Conservation (phyloP, 2,113 vertebrate genomes). For the Lynx canadensis region DNA sequence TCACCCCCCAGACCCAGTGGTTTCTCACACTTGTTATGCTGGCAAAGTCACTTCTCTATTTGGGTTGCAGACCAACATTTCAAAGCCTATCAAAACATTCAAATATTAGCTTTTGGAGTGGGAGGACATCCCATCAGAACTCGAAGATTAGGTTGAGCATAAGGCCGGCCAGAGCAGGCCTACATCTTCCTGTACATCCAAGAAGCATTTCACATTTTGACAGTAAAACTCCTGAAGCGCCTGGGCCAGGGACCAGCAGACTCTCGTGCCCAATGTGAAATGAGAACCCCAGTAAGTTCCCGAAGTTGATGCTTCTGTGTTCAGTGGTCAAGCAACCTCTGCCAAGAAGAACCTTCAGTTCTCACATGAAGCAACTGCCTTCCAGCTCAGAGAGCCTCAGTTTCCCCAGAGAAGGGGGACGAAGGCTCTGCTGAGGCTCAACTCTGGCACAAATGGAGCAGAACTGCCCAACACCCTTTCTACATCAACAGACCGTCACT, state of each 20-base stretch:
- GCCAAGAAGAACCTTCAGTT: neutral
- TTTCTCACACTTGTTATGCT: slow-evolving; percentile 1
- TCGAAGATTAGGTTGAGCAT: neutral
- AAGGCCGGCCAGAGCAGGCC: neutral
- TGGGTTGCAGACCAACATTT: neutral
- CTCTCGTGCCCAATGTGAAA: neutral
- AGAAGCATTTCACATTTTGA: neutral
- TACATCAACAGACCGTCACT: neutral
- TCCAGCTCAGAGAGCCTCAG: neutral
- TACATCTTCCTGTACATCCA: neutral
- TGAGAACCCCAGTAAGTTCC: neutral
- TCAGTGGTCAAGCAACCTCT: neutral
- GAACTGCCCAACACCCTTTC: neutral
- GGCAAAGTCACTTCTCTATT: neutral
- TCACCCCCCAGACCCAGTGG: neutral
- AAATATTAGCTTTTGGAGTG: neutral
- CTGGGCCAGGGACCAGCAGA: neutral
- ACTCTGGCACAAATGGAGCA: neutral
- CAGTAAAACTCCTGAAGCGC: neutral
- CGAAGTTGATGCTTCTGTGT: neutral
- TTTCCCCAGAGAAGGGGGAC: neutral
- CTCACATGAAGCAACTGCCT: neutral
- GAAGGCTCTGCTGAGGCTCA: neutral
- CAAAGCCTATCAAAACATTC: neutral
- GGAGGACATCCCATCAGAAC: neutral